Conservation (phyloP, 92 coral and sea anemone species). For the Phenganax marumi region DNA sequence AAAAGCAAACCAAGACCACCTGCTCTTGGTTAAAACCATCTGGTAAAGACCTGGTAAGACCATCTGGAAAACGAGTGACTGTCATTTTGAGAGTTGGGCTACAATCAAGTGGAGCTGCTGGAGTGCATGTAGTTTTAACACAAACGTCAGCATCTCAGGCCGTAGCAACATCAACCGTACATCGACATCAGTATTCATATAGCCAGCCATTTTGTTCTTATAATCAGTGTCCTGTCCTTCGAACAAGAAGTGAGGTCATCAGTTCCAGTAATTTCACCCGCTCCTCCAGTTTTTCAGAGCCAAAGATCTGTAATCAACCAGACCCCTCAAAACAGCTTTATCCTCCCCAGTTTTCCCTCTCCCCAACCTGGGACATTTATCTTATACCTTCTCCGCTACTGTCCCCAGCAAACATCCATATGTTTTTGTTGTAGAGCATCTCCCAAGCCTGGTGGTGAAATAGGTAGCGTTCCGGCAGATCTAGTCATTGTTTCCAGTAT, state of each 20-base stretch:
- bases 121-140: neutral
- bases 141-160: neutral
- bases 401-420: neutral
- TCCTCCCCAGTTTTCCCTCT: neutral
- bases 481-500: constrained; percentile 31
- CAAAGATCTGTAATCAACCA: neutral
- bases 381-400: neutral
- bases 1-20: constrained; percentile 1
- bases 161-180: neutral
- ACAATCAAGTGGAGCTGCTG: neutral
- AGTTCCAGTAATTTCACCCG: neutral
- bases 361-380: neutral
- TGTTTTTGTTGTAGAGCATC: constrained; percentile 1
- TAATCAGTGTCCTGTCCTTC: no score
- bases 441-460: constrained; percentile 13
- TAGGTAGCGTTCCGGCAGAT: constrained; percentile 11
- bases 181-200: neutral
- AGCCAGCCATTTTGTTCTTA: no score
- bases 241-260: no score
- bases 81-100: neutral
- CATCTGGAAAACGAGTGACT: neutral
- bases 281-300: neutral
- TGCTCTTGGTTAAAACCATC: neutral
- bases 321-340: neutral
- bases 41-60: neutral